A percentile compares a stretch with the other conserved stretches of the same genome.
Conservation (phyloP, 2,888 invertebrate species). For the Zygogramma bicolorata region DNA sequence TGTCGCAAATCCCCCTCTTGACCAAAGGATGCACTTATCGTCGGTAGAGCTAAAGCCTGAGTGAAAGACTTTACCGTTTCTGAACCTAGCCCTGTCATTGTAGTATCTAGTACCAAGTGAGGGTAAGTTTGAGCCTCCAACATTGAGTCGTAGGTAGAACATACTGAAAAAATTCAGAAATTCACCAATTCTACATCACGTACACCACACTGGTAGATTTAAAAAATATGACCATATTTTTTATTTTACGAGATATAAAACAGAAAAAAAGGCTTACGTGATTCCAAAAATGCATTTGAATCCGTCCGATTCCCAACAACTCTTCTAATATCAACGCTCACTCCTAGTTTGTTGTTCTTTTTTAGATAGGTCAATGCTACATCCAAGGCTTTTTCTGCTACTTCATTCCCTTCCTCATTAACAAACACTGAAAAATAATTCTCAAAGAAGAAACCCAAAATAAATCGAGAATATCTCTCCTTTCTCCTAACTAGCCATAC, state of each 20-base stretch:
- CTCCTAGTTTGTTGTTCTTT: conserved; percentile 76
- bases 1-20: conserved; percentile 85
- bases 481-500: too few species aligned
- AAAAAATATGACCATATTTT: too few species aligned
- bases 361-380: conserved; percentile 79
- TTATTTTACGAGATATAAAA: conserved; percentile 12
- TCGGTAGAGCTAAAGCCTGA: conserved; percentile 83
- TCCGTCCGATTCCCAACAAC: conserved; percentile 80
- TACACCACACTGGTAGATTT: too few species aligned
- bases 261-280: conserved; percentile 69
- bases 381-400: conserved; percentile 79
- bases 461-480: too few species aligned
- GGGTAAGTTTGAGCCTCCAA: conserved; percentile 76
- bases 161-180: too few species aligned
- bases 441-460: too few species aligned
- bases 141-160: conserved; percentile 78
- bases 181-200: too few species aligned
- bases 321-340: conserved; percentile 73
- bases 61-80: conserved; percentile 89
- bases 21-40: conserved; percentile 87
- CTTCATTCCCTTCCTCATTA: conserved; percentile 80
- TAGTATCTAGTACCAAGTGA: conserved; percentile 85
- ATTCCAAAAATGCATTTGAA: conserved; percentile 77
- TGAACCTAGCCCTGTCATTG: conserved; percentile 83
- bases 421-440: conserved; percentile 73